A percentile compares a stretch with the other conserved stretches of the same genome.
phyloP scores from a whole-genome alignment of 2,113 vertebrate species.

The Siniperca chuatsi region DNA sequence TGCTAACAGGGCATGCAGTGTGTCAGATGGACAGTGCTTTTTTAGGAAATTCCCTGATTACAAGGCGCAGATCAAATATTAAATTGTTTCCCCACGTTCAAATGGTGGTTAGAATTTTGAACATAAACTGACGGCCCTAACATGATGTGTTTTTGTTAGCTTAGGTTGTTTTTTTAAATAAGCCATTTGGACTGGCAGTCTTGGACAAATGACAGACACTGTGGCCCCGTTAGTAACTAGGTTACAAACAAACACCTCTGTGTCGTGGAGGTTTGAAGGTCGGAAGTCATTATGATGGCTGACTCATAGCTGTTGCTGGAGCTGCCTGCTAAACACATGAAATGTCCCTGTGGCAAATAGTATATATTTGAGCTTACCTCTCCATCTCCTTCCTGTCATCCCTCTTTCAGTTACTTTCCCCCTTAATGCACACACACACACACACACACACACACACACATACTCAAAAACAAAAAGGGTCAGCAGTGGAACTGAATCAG shows the following conservation, averaged over 20 bases:
- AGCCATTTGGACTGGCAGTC: neutral
- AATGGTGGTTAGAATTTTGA: neutral
- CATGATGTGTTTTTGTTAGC: neutral
- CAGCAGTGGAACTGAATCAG: constrained; percentile 31
- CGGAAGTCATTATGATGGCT: constrained; percentile 43
- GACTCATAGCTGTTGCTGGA: constrained; percentile 51
- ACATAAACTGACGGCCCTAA: neutral
- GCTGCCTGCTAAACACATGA: constrained; percentile 31
- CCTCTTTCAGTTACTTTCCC: constrained; percentile 12
- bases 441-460: constrained; percentile 21
- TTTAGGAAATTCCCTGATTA: neutral
- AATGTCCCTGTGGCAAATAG: constrained; percentile 19
- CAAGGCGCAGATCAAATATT: neutral
- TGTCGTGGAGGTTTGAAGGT: constrained; percentile 27
- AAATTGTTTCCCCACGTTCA: neutral
- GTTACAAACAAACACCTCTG: constrained; percentile 31
- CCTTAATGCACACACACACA: neutral
- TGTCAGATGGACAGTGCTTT: neutral
- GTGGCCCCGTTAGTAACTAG: constrained; percentile 1
- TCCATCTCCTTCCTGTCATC: constrained; percentile 24
- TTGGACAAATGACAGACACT: constrained; percentile 3
- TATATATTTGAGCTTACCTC: constrained; percentile 18
- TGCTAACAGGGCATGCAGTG: neutral
- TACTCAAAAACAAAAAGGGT: constrained; percentile 9
- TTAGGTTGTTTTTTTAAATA: neutral